phyloP scores from a whole-genome alignment of 2,888 invertebrate genomes.

The Trissolcus brochymenae region DNA sequence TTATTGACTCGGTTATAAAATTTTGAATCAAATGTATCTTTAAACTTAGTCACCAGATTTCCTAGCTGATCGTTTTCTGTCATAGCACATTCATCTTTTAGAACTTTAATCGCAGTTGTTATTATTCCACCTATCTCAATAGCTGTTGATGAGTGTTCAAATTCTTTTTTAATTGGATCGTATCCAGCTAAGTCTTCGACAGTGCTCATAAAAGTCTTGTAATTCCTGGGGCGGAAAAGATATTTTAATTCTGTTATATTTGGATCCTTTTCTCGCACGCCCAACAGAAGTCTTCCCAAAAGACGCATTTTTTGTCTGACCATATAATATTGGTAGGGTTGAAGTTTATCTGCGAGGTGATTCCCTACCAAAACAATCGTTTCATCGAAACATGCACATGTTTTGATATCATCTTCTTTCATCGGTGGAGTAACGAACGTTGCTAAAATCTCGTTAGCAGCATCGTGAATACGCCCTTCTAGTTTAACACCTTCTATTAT shows the following conservation, averaged over 20 bases:
- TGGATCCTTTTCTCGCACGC: neutral
- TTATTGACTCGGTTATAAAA: conserved; percentile 6
- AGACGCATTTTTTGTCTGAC: conserved; percentile 22
- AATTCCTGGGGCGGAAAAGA: neutral
- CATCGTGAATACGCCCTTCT: neutral
- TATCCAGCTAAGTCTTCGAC: neutral
- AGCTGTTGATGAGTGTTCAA: neutral
- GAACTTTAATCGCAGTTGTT: neutral
- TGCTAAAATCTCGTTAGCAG: neutral
- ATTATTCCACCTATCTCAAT: neutral
- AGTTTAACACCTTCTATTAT: neutral
- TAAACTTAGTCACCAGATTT: neutral
- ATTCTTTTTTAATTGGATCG: conserved; percentile 5
- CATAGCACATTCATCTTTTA: conserved; percentile 5
- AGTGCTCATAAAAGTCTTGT: neutral
- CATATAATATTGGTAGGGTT: conserved; percentile 17
- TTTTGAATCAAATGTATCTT: neutral
- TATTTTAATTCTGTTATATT: conserved; percentile 3
- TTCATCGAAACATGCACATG: conserved; percentile 5
- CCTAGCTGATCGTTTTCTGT: neutral
- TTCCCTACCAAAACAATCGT: conserved; percentile 20
- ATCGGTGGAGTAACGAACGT: neutral
- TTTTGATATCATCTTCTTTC: too few relatives aligned
- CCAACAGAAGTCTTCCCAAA: neutral
- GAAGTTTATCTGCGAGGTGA: conserved; percentile 12